A percentile compares a stretch with the other conserved stretches of the same genome.
Conservation (phyloP, 2,113 vertebrate species). For the Tichodroma muraria region DNA sequence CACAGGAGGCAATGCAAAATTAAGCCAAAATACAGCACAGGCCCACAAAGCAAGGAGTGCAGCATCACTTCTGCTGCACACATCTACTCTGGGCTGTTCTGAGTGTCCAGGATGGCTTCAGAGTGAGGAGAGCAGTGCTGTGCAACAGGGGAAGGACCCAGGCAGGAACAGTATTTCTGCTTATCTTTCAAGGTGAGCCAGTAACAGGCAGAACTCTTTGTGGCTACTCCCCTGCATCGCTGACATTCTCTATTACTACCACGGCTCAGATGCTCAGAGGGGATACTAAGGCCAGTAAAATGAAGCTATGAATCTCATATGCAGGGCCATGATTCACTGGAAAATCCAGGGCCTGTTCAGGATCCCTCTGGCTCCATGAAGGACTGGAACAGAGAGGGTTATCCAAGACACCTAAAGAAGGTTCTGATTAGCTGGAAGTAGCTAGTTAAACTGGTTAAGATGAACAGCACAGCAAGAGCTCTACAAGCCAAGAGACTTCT, state of each 20-base stretch:
- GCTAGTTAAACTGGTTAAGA: not conserved
- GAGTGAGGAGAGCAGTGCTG: rapidly evolving
- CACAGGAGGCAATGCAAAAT: not conserved
- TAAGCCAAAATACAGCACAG: not conserved
- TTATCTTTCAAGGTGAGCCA: not conserved
- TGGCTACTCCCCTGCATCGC: not conserved
- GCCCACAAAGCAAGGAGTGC: not conserved
- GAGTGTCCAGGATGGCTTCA: rapidly evolving
- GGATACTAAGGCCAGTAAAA: not conserved
- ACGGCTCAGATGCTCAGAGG: not conserved
- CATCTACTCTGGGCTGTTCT: not conserved
- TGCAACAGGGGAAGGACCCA: not conserved
- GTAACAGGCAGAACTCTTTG: not conserved
- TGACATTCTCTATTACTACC: no score
- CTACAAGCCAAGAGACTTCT: not conserved
- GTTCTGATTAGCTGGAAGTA: not conserved
- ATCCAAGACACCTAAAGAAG: not conserved
- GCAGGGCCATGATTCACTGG: not conserved
- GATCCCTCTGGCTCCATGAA: not conserved
- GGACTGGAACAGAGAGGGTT: not conserved
- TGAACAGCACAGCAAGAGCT: not conserved
- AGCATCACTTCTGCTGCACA: not conserved
- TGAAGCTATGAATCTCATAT: rapidly evolving
- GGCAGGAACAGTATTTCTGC: not conserved
- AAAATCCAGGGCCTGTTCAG: not conserved